Conservation (phyloP, 2,113 vertebrate genomes). For the Scophthalmus maximus region DNA sequence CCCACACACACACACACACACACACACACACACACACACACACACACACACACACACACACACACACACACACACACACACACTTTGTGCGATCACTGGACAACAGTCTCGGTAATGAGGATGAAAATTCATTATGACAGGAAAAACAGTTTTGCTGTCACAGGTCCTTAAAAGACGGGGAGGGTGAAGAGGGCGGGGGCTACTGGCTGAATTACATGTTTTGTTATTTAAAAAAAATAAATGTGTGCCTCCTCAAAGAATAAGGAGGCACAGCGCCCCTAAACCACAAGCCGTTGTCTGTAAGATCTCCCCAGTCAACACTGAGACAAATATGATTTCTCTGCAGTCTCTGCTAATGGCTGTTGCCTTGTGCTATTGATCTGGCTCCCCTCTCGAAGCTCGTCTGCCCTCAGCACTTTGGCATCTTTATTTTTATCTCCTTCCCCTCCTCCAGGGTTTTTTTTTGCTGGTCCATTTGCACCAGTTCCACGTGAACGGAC, state of each 20-base stretch:
- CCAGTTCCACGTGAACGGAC: constrained; percentile 41
- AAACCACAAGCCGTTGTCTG: constrained; percentile 38
- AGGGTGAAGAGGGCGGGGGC: constrained; percentile 5
- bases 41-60: too few species aligned
- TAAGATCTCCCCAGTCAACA: constrained; percentile 15
- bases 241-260: constrained; percentile 13
- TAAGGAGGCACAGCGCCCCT: background rate
- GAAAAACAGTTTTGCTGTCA: constrained; percentile 53
- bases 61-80: too few species aligned
- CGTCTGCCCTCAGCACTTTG: constrained; percentile 40
- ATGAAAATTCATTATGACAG: constrained; percentile 68
- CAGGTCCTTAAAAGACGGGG: constrained; percentile 47
- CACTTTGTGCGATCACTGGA: constrained; percentile 45
- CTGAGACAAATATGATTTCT: constrained; percentile 66
- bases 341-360: constrained; percentile 35
- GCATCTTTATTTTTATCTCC: constrained; percentile 51
- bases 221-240: background rate
- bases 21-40: too few species aligned
- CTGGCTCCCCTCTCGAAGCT: constrained; percentile 47
- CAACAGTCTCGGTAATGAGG: constrained; percentile 66
- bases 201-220: constrained; percentile 13
- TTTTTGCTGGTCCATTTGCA: constrained; percentile 35
- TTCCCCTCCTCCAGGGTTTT: background rate
- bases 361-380: constrained; percentile 58
- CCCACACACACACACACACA: constrained; percentile 14